These are phyloP conservation scores for Lucilia cuprina DNA, from an alignment of 1,140 invertebrate species.

Conservation along the genomic window DNA sequence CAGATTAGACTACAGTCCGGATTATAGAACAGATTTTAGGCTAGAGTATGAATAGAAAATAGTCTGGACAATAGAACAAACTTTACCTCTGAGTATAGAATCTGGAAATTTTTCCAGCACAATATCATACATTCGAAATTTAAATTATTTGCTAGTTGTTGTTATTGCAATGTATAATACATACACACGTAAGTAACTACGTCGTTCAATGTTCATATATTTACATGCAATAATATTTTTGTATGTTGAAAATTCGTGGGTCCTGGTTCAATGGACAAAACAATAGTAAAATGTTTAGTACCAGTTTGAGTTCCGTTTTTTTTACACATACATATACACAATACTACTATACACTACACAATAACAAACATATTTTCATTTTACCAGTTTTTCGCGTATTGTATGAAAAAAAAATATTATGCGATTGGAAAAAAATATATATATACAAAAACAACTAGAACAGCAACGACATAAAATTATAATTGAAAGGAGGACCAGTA, in stretches of 20 bases:
- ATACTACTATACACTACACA: background rate
- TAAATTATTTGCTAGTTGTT: conserved; percentile 22
- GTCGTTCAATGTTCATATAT: background rate
- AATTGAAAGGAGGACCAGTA: background rate
- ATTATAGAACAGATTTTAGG: too few species aligned
- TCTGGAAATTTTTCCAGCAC: too few species aligned
- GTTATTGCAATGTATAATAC: too few species aligned
- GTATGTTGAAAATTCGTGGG: too few species aligned
- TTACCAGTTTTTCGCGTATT: conserved; percentile 23
- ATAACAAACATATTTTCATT: conserved; percentile 24
- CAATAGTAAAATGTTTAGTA: too few species aligned
- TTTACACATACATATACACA: background rate
- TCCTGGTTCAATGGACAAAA: too few species aligned
- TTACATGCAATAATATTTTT: background rate
- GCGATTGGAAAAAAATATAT: background rate
- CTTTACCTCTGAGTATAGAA: too few species aligned
- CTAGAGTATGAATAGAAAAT: too few species aligned
- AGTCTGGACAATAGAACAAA: too few species aligned
- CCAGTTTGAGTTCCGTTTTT: background rate
- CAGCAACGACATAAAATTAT: background rate
- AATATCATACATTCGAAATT: conserved; percentile 28
- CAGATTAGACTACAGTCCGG: too few species aligned
- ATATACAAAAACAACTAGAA: background rate
- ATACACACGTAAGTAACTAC: background rate
- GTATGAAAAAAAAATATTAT: background rate